These are phyloP conservation scores for Syrphus vitripennis DNA, from an alignment of 2,888 invertebrate species.

Conservation along the genomic window DNA sequence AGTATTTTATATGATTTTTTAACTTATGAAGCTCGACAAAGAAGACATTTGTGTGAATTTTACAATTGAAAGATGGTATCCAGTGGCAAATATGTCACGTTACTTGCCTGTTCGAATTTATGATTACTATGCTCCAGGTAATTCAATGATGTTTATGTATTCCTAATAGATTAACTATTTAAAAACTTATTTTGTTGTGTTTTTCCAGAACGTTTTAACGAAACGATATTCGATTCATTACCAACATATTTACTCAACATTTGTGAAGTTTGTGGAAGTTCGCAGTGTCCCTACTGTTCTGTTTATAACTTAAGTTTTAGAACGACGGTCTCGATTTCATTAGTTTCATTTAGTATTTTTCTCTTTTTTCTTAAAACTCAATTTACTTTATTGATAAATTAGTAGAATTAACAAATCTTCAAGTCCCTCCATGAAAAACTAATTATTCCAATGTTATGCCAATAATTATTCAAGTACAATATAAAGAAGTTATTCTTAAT, in stretches of 20 bases:
- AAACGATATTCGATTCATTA: slow-evolving; percentile 93
- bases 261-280: slow-evolving; percentile 96
- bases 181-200: background rate
- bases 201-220: slow-evolving; percentile 92
- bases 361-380: slow-evolving; percentile 74
- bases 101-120: slow-evolving; percentile 94
- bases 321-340: slow-evolving; percentile 76
- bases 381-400: slow-evolving; percentile 23
- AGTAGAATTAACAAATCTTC: background rate
- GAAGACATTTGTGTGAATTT: slow-evolving; percentile 95
- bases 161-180: background rate
- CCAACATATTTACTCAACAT: slow-evolving; percentile 94
- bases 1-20: background rate
- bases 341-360: slow-evolving; percentile 77
- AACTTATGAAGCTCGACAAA: slow-evolving; percentile 86
- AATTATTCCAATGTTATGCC: background rate
- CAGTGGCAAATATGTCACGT: slow-evolving; percentile 97
- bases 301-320: slow-evolving; percentile 86
- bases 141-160: slow-evolving; percentile 69
- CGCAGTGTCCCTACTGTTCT: slow-evolving; percentile 95
- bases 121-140: slow-evolving; percentile 98
- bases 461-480: background rate
- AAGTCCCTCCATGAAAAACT: background rate
- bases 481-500: no score
- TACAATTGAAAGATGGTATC: slow-evolving; percentile 96